These are phyloP conservation scores for Epinephelus lanceolatus DNA, from an alignment of 2,113 vertebrate species.

Conservation along the genomic window DNA sequence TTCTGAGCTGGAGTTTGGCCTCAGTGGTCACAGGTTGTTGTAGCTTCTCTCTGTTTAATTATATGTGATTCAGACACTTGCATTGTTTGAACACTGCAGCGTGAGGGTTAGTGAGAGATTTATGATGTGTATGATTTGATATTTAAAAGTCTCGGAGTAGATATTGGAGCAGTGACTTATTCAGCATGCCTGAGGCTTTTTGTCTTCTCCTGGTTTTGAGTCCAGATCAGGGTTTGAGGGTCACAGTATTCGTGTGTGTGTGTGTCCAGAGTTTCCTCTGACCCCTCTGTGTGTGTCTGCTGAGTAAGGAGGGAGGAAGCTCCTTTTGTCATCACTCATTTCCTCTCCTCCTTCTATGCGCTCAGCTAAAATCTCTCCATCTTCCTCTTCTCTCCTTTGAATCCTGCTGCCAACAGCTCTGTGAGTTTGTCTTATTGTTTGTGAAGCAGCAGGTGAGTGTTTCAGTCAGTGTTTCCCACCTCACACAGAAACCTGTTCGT, in stretches of 20 bases:
- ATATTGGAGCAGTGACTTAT: too few relatives aligned
- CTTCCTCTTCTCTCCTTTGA: background rate
- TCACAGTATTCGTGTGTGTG: background rate
- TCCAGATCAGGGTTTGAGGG: background rate
- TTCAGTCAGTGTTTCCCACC: background rate
- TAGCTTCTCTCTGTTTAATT: too few relatives aligned
- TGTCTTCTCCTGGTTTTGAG: too few relatives aligned
- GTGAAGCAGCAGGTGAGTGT: background rate
- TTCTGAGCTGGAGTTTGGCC: background rate
- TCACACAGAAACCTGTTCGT: background rate
- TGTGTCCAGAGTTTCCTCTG: constrained; percentile 16
- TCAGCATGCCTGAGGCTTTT: background rate
- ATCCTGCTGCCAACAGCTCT: background rate
- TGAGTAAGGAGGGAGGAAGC: constrained; percentile 72
- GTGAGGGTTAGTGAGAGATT: background rate
- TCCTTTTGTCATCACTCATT: constrained; percentile 63
- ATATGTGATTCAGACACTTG: too few relatives aligned
- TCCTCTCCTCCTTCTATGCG: constrained; percentile 44
- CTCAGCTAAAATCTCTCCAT: constrained; percentile 52
- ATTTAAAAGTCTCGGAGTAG: too few relatives aligned
- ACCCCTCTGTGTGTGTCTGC: constrained; percentile 43
- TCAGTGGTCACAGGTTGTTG: too few relatives aligned
- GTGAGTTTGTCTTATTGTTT: background rate
- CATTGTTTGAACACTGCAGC: background rate
- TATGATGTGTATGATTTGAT: background rate